Evolutionary conservation across 2,797 vertebrate species (phyloP), one percentile per base, ranked within the genome.

Genomic region (Chaetophractus vellerosus): DNA sequence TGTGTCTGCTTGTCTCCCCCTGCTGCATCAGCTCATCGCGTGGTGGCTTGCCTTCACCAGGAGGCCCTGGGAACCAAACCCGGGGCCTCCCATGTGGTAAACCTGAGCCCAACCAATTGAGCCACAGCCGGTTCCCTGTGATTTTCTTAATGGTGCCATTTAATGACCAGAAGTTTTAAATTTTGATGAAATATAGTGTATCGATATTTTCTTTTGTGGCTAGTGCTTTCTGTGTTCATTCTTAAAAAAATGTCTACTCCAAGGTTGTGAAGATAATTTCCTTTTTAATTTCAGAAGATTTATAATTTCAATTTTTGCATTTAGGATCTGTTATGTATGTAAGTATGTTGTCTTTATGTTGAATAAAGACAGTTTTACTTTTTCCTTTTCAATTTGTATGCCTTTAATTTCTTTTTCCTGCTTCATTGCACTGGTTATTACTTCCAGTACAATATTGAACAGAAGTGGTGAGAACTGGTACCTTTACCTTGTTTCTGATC

Each of bases 131-230:
- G n/a, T n/a, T n/a, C n/a, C n/a, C n/a, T 88, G 88, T 75, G 4
- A 19, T 72, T 95, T 95, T 90, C 85, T 95, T 68, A 86, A 66
- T 82, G 28, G 33, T 86, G 24, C 57, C 33, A 88, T 75, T 81
- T 38, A 94, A 69, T 92, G 26, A 89, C 15, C 33, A 84, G 80
- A 90, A 72, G 41, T 84, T 92, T 94, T 87, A 52, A 75, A 82
- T 89, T 91, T 76, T 93, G 57, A 50, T 75, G 36, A 84, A 85
- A 16, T 93, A 24, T 28, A 71, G 0, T 72, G 15, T 61, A 16
- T 82, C 68, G 36, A 0, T 78, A 26, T 91, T 78, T 88, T 87
- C n/a, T 91, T 94, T 78, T 88, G 69, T 52, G 31, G 19, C 36
- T 71, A 66, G 33, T 94, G 31, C 33, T 88, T 83, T 88, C n/a